These are phyloP conservation scores for Melikaiella ostensackeni DNA, from an alignment of 2,888 invertebrate species.

Conservation along the genomic window DNA sequence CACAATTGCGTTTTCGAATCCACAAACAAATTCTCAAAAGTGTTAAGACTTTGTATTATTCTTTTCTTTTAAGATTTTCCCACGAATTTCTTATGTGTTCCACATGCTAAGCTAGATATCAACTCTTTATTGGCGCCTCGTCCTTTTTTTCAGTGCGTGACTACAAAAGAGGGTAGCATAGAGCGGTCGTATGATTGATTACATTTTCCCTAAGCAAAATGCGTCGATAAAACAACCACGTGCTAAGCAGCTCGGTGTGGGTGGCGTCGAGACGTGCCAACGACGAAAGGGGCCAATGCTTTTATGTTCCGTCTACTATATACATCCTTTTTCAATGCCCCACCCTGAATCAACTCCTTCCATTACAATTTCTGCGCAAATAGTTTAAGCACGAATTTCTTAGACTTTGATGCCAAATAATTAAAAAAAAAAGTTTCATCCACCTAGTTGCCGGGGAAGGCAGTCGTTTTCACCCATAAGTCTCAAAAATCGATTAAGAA, in stretches of 20 bases:
- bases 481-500: too few relatives aligned
- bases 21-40: not conserved
- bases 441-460: too few relatives aligned
- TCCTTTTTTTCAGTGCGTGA: constrained; percentile 7
- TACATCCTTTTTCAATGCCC: constrained; percentile 12
- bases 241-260: constrained; percentile 18
- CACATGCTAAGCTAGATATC: constrained; percentile 7
- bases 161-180: constrained; percentile 17
- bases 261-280: constrained; percentile 38
- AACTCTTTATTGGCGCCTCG: constrained; percentile 20
- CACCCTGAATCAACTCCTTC: not conserved
- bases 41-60: not conserved
- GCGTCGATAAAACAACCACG: constrained; percentile 35
- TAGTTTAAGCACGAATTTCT: too few relatives aligned
- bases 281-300: constrained; percentile 27
- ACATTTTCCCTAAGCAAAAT: constrained; percentile 10
- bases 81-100: not conserved
- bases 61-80: not conserved
- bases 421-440: too few relatives aligned
- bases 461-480: too few relatives aligned
- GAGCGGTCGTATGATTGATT: constrained; percentile 32
- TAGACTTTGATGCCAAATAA: too few relatives aligned
- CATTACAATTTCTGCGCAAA: constrained; percentile 6
- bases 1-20: not conserved
- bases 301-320: constrained; percentile 2